These are phyloP conservation scores for Aspidiotus destructor DNA, from an alignment of 2,888 invertebrate species.

Conservation along the genomic window DNA sequence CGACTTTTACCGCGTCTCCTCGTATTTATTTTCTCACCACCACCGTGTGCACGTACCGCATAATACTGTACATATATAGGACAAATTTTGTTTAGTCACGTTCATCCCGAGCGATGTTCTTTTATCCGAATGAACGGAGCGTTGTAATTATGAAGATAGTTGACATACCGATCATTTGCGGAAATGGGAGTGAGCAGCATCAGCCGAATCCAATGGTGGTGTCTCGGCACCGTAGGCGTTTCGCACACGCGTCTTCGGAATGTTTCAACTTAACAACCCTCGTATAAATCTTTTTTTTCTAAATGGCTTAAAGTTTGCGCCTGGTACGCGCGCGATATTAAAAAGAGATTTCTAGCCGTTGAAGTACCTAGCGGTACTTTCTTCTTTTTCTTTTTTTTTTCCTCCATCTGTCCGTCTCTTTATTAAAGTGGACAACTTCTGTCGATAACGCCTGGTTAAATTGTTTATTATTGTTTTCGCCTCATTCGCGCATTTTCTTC, in stretches of 20 bases:
- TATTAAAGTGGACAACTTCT: conserved; percentile 4
- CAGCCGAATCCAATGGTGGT: conserved; percentile 3
- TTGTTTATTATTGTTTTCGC: background rate
- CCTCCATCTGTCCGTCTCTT: background rate
- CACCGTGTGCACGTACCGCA: too few species aligned
- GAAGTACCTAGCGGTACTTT: too few species aligned
- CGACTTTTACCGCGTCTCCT: too few species aligned
- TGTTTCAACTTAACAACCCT: conserved; percentile 22
- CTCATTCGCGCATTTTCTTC: too few species aligned
- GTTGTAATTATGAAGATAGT: conserved; percentile 6
- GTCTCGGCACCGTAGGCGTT: conserved; percentile 23
- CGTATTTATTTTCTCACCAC: too few species aligned
- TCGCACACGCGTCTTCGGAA: conserved; percentile 30
- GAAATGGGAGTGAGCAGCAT: background rate
- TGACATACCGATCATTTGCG: conserved; percentile 7
- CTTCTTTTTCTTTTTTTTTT: too few species aligned
- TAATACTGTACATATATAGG: too few species aligned
- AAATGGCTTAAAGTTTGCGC: background rate
- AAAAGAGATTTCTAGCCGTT: background rate
- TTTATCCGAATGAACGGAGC: background rate
- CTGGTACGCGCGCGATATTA: background rate
- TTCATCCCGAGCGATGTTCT: too few species aligned
- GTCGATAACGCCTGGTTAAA: conserved; percentile 1
- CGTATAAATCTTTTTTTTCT: conserved; percentile 14
- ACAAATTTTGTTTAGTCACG: too few species aligned